Base-by-base conservation (phyloP, 2,113 vertebrate species). In the Bostrychus sinensis region DNA sequence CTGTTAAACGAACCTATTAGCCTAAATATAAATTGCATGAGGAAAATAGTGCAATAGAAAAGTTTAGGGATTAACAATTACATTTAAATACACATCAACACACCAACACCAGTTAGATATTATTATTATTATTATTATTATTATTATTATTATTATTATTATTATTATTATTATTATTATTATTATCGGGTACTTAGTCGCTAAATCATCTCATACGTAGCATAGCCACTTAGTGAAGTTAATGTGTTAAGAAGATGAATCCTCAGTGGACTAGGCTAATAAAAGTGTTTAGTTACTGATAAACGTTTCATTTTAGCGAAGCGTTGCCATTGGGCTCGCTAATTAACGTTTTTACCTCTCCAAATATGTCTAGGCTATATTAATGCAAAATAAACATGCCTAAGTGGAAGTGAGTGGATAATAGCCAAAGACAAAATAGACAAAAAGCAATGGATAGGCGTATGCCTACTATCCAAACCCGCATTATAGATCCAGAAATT, bases 231-330 rank as follows among this genome's bases (percentile, higher is more conserved):
- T 82, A 85, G 72, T 28, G 37, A 60, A 43, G 41, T 59, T 75
- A 68, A n/a, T 80, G 78, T 66, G 58, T 65, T 32, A 60, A 78
- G 84, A 76, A 79, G 83, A 86, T 78, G 66, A 77, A 87, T 84
- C 64, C 87, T 87, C 89, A 43, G 77, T 9, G 83, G 87, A 73
- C 66, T 76, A 83, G n/a, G n/a, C n/a, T n/a, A n/a, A n/a, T 86
- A 89, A 85, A 42, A 70, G 68, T 84, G 83, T 81, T 88, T 82
- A 88, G 88, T 64, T 81, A 78, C 83, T 80, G 75, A 75, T 89
- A 88, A 89, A 89, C 82, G 82, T 79, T 90, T 90, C 80, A 90
- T 91, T 91, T 87, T 55, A 48, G 66, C 69, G 61, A 73, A 73
- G 66, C 61, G 38, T 89, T 83, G 89, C 88, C 90, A 86, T 51